phyloP scores from a whole-genome alignment of 2,113 vertebrate genomes.

The Spermophilus dauricus region DNA sequence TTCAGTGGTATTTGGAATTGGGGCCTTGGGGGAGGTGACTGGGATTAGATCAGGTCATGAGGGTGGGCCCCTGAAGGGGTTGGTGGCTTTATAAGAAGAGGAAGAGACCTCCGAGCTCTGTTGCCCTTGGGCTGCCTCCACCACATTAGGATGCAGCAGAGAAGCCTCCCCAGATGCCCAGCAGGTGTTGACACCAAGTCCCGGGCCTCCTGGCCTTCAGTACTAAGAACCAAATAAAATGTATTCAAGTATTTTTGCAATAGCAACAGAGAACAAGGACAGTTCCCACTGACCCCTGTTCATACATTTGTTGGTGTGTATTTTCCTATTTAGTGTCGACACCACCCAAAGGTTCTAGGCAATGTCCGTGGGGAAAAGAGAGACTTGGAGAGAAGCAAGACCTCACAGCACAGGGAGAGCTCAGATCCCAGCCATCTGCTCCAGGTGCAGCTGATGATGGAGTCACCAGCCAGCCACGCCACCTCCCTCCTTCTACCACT shows the following conservation, averaged over 20 bases:
- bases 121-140: background rate
- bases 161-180: background rate
- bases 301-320: background rate
- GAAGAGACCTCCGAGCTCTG: background rate
- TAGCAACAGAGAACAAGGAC: background rate
- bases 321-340: background rate
- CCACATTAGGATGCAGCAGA: background rate
- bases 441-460: background rate
- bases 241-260: background rate
- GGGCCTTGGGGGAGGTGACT: background rate
- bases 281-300: background rate
- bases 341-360: no score
- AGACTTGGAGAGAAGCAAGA: background rate
- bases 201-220: background rate
- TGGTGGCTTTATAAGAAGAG: background rate
- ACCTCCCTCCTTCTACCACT: background rate
- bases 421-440: background rate
- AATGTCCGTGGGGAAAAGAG: background rate
- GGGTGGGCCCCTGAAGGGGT: background rate
- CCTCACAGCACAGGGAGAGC: background rate
- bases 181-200: background rate
- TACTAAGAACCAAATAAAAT: background rate
- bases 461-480: background rate
- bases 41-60: background rate
- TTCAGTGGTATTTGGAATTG: background rate